phyloP scores from a whole-genome alignment of 1,140 invertebrate genomes.

The Drosophila watanabei region DNA sequence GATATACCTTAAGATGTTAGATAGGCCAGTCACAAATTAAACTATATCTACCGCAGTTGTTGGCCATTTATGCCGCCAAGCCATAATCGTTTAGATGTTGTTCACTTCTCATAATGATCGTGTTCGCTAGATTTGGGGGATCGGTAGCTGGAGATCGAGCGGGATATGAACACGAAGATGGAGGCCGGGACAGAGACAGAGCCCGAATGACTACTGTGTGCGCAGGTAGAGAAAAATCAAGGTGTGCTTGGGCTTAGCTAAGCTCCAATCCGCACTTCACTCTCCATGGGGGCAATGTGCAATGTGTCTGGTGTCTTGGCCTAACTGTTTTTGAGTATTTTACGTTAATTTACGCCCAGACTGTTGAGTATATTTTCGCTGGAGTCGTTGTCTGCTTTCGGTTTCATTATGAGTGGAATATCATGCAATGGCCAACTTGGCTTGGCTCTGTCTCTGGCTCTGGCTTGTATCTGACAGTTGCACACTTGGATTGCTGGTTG shows the following conservation, averaged over 20 bases:
- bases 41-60: slow-evolving; percentile 1
- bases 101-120: slow-evolving; percentile 45
- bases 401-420: slow-evolving; percentile 76
- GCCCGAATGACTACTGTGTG: slow-evolving; percentile 37
- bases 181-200: neutral
- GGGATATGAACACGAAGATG: slow-evolving; percentile 4
- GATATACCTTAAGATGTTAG: slow-evolving; percentile 21
- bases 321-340: slow-evolving; percentile 57
- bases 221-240: slow-evolving; percentile 47
- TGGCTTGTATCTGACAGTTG: slow-evolving; percentile 47
- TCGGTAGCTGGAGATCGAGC: slow-evolving; percentile 29
- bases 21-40: slow-evolving; percentile 37
- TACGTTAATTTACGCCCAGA: slow-evolving; percentile 77
- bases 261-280: slow-evolving; percentile 23
- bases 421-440: slow-evolving; percentile 58
- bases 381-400: slow-evolving; percentile 63
- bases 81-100: slow-evolving; percentile 33
- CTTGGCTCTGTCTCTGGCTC: slow-evolving; percentile 10
- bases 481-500: slow-evolving; percentile 58
- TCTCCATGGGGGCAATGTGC: slow-evolving; percentile 35
- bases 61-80: slow-evolving; percentile 1
- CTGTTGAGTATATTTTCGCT: slow-evolving; percentile 52
- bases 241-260: slow-evolving; percentile 27
- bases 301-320: slow-evolving; percentile 31
- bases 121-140: slow-evolving; percentile 43